Evolutionary conservation across 2,797 vertebrate species (phyloP).

Genomic region (Lateolabrax maculatus): DNA sequence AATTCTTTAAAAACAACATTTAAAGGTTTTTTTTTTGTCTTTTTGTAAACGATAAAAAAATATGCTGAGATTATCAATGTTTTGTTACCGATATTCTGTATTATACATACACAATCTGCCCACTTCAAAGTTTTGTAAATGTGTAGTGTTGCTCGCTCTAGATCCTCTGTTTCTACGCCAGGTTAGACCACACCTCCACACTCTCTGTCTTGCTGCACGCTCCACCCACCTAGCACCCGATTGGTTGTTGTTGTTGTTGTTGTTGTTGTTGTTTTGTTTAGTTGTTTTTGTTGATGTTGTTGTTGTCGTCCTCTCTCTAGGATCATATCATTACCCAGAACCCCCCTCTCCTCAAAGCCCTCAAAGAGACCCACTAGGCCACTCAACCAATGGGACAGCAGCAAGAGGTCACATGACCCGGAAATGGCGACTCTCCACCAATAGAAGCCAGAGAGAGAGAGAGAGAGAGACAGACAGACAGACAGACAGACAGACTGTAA

Average conservation of each 20-base stretch:
- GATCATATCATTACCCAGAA: slow-evolving; percentile 99
- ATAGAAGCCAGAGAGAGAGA: slow-evolving; percentile 79
- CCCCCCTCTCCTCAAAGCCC: slow-evolving; percentile 99
- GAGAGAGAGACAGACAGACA: slow-evolving; percentile 59
- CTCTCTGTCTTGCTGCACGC: slow-evolving; percentile 75
- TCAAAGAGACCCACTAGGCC: slow-evolving; percentile 99
- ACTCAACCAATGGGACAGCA: slow-evolving; percentile 94
- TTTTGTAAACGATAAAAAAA: neutral
- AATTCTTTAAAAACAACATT: too few species aligned
- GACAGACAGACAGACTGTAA: slow-evolving; percentile 78
- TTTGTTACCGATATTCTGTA: too few species aligned
- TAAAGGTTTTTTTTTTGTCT: neutral
- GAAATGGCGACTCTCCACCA: slow-evolving; percentile 83
- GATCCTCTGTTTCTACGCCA: slow-evolving; percentile 58
- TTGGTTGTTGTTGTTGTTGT: slow-evolving; percentile 84
- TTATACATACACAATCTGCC: neutral
- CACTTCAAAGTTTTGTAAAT: too few species aligned
- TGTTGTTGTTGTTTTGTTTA: slow-evolving; percentile 89
- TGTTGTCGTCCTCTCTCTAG: slow-evolving; percentile 99
- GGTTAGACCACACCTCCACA: slow-evolving; percentile 69
- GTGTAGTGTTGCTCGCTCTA: slow-evolving; percentile 42
- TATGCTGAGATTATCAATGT: neutral
- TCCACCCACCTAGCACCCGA: slow-evolving; percentile 81
- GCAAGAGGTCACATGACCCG: slow-evolving; percentile 98
- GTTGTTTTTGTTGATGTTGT: slow-evolving; percentile 94